Base-by-base conservation (phyloP, 2,888 invertebrate genomes). In the Ischnura elegans region DNA sequence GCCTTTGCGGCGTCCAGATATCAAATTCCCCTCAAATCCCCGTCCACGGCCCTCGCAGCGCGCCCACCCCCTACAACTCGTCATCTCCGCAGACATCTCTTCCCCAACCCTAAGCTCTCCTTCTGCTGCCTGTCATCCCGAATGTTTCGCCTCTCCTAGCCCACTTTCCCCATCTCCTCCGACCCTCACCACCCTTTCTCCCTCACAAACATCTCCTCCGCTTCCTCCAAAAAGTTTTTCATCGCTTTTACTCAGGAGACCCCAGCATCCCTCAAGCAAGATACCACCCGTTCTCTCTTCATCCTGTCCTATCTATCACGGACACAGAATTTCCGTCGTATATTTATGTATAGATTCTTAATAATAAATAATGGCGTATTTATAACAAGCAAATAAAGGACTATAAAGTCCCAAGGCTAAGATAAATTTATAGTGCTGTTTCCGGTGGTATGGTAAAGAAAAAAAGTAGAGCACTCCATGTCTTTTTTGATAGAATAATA, bases 61-160 rank as follows among this genome's bases (percentile, higher is more conserved):
- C 51, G 13, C 46, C 46, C 87, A 21, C 76, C 36, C 25, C 76
- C n/a, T 36, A 8, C 36, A 21, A 36, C 76, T 76, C 76, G 76
- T 76, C 76, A 76, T 36, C 76, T 76, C 76, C 76, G 10, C 76
- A 36, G 76, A 76, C 76, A 36, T 76, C 36, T 5, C 43, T 13
- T n/a, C 61, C 61, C 19, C 87, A 4, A n/a, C 46, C 46, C 45
- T 8, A 13, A n/a, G 51, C 51, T 36, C 29, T 51, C 87, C 51
- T 42, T 90, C 90, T 61, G 43, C 61, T 61, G 76, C 19, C 86
- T 86, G 43, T 86, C 86, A 46, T 86, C 43, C 21, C 19, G 45
- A 86, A 13, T 45, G 36, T 42, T 85, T 21, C 51, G 51, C 51
- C 51, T 10, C 13, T 19, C 51, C 42, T 25, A 36, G 5, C 36